Evolutionary conservation across 1,140 invertebrate species (phyloP).

Genomic region (fruit fly (Drosophila melanogaster)): DNA sequence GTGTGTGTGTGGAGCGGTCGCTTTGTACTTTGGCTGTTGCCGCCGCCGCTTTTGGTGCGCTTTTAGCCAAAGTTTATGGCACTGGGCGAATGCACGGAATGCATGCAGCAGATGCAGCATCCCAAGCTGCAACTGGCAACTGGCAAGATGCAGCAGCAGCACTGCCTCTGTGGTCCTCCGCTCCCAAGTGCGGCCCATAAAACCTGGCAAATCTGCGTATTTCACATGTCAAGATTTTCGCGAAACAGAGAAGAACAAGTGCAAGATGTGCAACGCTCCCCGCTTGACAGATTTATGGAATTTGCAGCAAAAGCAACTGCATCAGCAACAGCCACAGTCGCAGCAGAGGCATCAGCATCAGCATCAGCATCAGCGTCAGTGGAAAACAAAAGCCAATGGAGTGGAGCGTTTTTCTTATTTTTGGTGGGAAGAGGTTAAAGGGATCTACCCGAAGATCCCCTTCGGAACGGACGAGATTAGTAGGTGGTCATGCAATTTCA

Average conservation of each 20-base stretch:
- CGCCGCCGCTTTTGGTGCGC: slow-evolving; percentile 74
- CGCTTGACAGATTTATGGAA: slow-evolving; percentile 82
- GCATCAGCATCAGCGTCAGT: slow-evolving; percentile 19
- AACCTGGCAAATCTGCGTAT: slow-evolving; percentile 81
- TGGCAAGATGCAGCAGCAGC: slow-evolving; percentile 7
- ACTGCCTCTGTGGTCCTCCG: slow-evolving; percentile 49
- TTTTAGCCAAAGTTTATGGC: slow-evolving; percentile 80
- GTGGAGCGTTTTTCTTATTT: slow-evolving; percentile 22
- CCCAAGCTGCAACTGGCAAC: slow-evolving; percentile 15
- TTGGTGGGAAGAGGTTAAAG: slow-evolving; percentile 60
- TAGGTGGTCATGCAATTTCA: slow-evolving; percentile 57
- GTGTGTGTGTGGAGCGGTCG: slow-evolving; percentile 20
- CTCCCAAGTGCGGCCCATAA: slow-evolving; percentile 67
- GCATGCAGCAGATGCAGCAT: slow-evolving; percentile 51
- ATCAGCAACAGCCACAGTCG: slow-evolving; percentile 10
- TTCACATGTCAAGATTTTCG: slow-evolving; percentile 80
- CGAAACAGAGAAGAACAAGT: slow-evolving; percentile 70
- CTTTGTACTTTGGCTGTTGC: slow-evolving; percentile 63
- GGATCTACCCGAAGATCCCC: slow-evolving; percentile 36
- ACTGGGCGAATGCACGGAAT: slow-evolving; percentile 78
- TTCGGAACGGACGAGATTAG: slow-evolving; percentile 39
- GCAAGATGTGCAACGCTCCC: slow-evolving; percentile 63
- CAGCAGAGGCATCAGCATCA: slow-evolving; percentile 13
- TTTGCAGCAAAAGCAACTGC: slow-evolving; percentile 51
- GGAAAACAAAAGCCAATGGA: slow-evolving; percentile 37